Evolutionary conservation across 2,113 vertebrate genomes (phyloP).

Genomic region (Grammomys surdaster): DNA sequence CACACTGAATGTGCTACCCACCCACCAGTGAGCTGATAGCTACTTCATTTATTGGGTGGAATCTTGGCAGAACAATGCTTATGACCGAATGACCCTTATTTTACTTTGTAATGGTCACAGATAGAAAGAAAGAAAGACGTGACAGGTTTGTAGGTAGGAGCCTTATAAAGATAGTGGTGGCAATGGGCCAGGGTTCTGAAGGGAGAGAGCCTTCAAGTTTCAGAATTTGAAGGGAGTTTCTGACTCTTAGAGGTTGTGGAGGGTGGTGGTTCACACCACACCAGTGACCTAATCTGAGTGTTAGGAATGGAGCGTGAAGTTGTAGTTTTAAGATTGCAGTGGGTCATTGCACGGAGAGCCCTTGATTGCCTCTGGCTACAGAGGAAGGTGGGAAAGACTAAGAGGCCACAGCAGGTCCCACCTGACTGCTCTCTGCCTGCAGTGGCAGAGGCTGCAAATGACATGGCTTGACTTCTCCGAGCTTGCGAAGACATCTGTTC

Average conservation of each 20-base stretch:
- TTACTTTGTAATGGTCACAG: neutral
- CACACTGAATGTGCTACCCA: too few relatives aligned
- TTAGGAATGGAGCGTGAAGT: neutral
- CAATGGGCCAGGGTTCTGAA: neutral
- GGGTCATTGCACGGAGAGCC: neutral
- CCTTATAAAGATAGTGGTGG: neutral
- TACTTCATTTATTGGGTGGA: neutral
- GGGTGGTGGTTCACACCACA: neutral
- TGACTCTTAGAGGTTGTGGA: neutral
- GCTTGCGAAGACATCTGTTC: too few relatives aligned
- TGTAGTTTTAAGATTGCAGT: neutral
- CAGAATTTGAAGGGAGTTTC: neutral
- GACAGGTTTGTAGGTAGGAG: neutral
- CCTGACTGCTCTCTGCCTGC: neutral
- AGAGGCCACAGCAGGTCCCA: neutral
- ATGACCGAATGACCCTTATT: neutral
- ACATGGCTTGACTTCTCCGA: neutral
- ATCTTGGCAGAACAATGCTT: neutral
- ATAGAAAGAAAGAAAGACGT: neutral
- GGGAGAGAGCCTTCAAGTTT: neutral
- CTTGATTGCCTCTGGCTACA: neutral
- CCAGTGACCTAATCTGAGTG: neutral
- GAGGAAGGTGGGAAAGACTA: neutral
- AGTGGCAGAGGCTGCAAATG: neutral
- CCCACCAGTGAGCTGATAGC: neutral